Percentiles rank a stretch among this genome's conserved stretches.
Conservation (phyloP, 1,140 invertebrate genomes). For the Ceratoteleas bidentatus region DNA sequence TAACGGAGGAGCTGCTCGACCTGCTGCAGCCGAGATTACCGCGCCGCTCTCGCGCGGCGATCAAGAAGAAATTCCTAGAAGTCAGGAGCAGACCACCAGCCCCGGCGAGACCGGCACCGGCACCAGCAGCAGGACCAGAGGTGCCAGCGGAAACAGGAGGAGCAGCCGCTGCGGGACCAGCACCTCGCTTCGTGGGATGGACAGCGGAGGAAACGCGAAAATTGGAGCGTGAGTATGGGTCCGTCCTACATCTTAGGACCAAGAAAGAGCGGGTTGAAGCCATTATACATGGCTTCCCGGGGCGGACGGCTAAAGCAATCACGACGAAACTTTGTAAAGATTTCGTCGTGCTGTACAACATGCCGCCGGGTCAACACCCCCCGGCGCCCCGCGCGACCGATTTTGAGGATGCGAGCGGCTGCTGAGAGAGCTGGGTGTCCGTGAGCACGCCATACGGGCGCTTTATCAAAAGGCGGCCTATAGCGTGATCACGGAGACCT, state of each 20-base stretch:
- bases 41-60: background rate
- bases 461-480: too few species aligned
- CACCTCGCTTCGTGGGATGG: background rate
- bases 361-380: too few species aligned
- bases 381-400: too few species aligned
- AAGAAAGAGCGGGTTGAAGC: constrained; percentile 2
- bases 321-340: constrained; percentile 11
- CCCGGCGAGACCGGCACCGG: background rate
- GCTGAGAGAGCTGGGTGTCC: too few species aligned
- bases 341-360: constrained; percentile 11
- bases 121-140: background rate
- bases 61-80: constrained; percentile 19
- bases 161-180: too few species aligned
- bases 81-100: background rate
- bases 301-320: background rate
- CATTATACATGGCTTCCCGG: background rate
- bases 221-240: constrained; percentile 8
- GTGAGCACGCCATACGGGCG: too few species aligned
- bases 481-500: too few species aligned
- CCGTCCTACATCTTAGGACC: too few species aligned
- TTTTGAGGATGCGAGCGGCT: too few species aligned
- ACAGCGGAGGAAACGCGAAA: constrained; percentile 3
- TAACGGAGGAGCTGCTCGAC: background rate
- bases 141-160: too few species aligned
- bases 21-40: background rate